Evolutionary conservation across 1,140 invertebrate genomes (phyloP).

Genomic region (Heliconius congener): DNA sequence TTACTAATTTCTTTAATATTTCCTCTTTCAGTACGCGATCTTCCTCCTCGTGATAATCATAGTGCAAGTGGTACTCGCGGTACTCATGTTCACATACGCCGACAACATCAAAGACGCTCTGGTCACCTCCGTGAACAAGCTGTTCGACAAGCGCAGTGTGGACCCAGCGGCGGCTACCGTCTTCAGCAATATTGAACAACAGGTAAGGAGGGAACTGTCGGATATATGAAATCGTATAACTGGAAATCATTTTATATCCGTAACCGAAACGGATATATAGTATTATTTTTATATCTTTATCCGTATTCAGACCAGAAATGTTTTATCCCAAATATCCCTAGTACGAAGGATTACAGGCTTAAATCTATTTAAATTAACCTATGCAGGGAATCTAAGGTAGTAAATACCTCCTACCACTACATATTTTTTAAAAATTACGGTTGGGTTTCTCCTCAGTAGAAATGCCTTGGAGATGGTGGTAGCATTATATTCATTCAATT

Average conservation of each 20-base stretch:
- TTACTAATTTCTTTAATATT: not conserved
- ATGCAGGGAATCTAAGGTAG: too few relatives aligned
- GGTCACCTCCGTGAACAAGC: constrained; percentile 71
- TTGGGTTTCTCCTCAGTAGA: too few relatives aligned
- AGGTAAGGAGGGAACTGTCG: constrained; percentile 60
- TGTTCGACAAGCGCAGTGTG: constrained; percentile 74
- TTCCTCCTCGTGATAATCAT: constrained; percentile 85
- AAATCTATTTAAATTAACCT: too few relatives aligned
- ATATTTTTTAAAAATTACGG: too few relatives aligned
- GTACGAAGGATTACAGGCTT: too few relatives aligned
- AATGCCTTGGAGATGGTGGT: not conserved
- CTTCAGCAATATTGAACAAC: constrained; percentile 80
- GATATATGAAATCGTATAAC: not conserved
- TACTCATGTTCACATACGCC: constrained; percentile 82
- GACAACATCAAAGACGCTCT: constrained; percentile 74
- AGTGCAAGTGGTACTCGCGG: constrained; percentile 83
- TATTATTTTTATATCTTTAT: too few relatives aligned
- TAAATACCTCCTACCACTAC: too few relatives aligned
- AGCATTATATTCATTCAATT: too few relatives aligned
- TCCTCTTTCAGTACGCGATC: constrained; percentile 83
- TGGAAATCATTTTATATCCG: too few relatives aligned
- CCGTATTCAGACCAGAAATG: too few relatives aligned
- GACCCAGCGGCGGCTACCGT: constrained; percentile 57
- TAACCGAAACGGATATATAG: too few relatives aligned
- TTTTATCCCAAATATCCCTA: too few relatives aligned